Percentiles rank a stretch among this genome's conserved stretches.
These are phyloP conservation scores for Stichopus chloronotus DNA, from an alignment of 35 echinoderm and acorn worm genomes.

Conservation along the genomic window DNA sequence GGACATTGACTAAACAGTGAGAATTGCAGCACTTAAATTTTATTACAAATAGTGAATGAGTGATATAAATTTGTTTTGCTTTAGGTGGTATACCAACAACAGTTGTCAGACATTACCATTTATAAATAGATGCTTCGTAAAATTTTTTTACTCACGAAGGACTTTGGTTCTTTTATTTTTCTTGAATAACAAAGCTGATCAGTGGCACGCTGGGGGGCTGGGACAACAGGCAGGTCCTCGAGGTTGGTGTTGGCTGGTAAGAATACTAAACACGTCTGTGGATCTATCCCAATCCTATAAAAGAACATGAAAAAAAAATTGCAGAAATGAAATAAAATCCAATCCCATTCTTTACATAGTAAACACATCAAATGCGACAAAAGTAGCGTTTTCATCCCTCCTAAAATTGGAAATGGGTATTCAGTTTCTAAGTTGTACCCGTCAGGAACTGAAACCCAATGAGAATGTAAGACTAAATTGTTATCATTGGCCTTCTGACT, in stretches of 20 bases:
- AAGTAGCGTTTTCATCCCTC: no score
- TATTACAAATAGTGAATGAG: no score
- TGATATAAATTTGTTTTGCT: no score
- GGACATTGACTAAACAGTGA: no score
- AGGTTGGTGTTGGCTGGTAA: conserved; percentile 21
- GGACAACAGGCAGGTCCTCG: conserved; percentile 16
- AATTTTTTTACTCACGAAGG: conserved; percentile 52
- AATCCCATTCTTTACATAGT: neutral
- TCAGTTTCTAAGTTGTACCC: neutral
- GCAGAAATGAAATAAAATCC: neutral
- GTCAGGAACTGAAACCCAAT: neutral
- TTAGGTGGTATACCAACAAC: no score
- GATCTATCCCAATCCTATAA: conserved; percentile 65
- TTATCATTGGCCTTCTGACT: neutral
- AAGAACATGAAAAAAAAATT: neutral
- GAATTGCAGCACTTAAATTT: no score
- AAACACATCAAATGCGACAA: neutral
- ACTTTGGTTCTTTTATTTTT: neutral
- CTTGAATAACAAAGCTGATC: conserved; percentile 37
- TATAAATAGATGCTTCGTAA: neutral
- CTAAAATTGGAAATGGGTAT: neutral
- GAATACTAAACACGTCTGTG: conserved; percentile 51
- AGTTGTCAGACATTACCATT: neutral
- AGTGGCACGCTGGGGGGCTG: conserved; percentile 10
- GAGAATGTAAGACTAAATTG: neutral